A percentile compares a stretch with the other conserved stretches of the same genome.
phyloP scores from a whole-genome alignment of 2,888 invertebrate species.

The Tipula helvola region DNA sequence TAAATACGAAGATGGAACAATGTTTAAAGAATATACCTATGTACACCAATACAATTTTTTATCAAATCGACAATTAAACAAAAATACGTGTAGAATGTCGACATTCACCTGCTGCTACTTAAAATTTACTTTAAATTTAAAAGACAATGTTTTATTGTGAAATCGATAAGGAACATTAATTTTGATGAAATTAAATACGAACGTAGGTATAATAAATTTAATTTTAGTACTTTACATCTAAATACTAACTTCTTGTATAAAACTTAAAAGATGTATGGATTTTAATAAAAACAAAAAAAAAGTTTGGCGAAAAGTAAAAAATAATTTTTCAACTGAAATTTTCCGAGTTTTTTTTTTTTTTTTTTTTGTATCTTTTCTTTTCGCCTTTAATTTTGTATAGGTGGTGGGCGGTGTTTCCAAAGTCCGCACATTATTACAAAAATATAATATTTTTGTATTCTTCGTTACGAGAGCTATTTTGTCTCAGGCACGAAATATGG shows the following conservation, averaged over 20 bases:
- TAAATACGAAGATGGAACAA: neutral
- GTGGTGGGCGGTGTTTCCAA: too few relatives aligned
- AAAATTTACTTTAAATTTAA: neutral
- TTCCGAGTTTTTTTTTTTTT: neutral
- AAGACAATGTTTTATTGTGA: neutral
- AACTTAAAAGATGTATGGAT: neutral
- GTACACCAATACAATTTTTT: too few relatives aligned
- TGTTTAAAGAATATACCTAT: too few relatives aligned
- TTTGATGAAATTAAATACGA: neutral
- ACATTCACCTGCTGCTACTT: too few relatives aligned
- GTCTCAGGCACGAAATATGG: neutral
- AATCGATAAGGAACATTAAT: neutral
- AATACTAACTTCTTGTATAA: neutral
- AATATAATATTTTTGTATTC: neutral
- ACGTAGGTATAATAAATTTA: neutral
- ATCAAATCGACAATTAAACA: neutral
- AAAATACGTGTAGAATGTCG: neutral
- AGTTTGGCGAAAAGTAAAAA: too few relatives aligned
- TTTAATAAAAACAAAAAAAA: neutral
- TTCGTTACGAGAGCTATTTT: neutral
- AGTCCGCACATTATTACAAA: neutral
- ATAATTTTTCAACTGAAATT: neutral
- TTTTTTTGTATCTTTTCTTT: too few relatives aligned
- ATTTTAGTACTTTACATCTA: neutral
- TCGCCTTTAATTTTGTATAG: too few relatives aligned